These are phyloP conservation scores for Zelleria hepariella DNA, from an alignment of 2,888 invertebrate genomes.

Conservation along the genomic window DNA sequence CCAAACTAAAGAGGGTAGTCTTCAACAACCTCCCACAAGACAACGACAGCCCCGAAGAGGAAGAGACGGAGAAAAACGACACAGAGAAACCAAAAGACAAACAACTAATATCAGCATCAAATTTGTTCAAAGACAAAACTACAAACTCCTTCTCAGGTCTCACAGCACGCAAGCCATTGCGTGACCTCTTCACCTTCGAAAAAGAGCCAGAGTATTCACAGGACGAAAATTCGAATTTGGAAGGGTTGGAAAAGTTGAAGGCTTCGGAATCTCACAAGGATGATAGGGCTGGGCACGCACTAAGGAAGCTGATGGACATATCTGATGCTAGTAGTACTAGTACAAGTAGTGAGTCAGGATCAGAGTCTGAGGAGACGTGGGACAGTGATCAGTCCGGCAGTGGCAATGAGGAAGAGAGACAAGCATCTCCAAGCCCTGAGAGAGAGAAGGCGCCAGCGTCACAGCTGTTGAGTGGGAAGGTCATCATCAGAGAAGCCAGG, in stretches of 20 bases:
- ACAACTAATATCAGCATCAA: constrained; percentile 38
- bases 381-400: constrained; percentile 56
- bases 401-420: constrained; percentile 52
- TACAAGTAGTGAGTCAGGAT: constrained; percentile 51
- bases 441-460: constrained; percentile 57
- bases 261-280: constrained; percentile 44
- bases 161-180: constrained; percentile 37
- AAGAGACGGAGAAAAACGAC: constrained; percentile 39
- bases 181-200: constrained; percentile 52
- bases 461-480: constrained; percentile 74
- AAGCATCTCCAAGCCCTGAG: constrained; percentile 54
- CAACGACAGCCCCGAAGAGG: constrained; percentile 43
- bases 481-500: constrained; percentile 78
- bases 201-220: constrained; percentile 48
- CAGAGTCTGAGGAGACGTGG: constrained; percentile 62
- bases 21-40: constrained; percentile 55
- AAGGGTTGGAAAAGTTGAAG: constrained; percentile 44
- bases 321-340: constrained; percentile 64
- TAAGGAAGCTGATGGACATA: constrained; percentile 63
- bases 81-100: constrained; percentile 47
- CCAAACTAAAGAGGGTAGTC: constrained; percentile 59
- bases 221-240: constrained; percentile 57
- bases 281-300: constrained; percentile 57
- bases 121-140: constrained; percentile 59
- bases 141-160: constrained; percentile 53